Evolutionary conservation across 2,113 vertebrate species (phyloP).

Genomic region (Coptodon bakossiorum): DNA sequence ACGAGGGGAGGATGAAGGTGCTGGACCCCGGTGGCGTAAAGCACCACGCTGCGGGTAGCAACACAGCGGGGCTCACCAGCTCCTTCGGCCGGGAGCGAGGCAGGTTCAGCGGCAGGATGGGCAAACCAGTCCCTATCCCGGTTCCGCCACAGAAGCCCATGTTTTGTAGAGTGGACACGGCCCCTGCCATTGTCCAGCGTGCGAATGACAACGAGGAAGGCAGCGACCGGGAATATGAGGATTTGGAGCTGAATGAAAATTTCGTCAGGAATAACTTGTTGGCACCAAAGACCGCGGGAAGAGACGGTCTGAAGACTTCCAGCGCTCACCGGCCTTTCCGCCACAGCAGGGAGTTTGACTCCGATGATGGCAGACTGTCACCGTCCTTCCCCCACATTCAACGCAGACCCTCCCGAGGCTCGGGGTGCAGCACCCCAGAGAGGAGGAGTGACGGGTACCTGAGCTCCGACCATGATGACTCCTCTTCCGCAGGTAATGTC

Average conservation of each 20-base stretch:
- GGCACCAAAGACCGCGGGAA: conserved; percentile 19
- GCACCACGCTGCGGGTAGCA: neutral
- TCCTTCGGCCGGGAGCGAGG: conserved; percentile 13
- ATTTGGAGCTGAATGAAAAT: conserved; percentile 76
- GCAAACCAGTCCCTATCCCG: conserved; percentile 61
- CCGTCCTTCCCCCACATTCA: conserved; percentile 42
- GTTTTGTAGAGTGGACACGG: conserved; percentile 20
- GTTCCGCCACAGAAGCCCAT: conserved; percentile 43
- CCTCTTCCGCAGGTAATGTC: conserved; percentile 77
- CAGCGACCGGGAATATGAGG: conserved; percentile 79
- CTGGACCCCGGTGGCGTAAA: neutral
- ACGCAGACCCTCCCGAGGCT: conserved; percentile 35
- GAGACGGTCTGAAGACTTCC: conserved; percentile 12
- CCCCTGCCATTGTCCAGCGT: neutral
- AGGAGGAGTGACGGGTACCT: conserved; percentile 76
- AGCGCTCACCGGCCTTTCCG: conserved; percentile 33
- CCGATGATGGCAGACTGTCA: conserved; percentile 69
- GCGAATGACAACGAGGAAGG: conserved; percentile 35
- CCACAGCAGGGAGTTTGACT: conserved; percentile 73
- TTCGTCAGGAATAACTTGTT: conserved; percentile 73
- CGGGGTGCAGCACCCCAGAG: conserved; percentile 81
- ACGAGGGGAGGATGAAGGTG: neutral
- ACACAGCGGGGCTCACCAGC: neutral
- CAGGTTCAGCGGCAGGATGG: conserved; percentile 48
- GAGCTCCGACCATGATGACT: conserved; percentile 89